These are phyloP conservation scores for Elgaria multicarinata DNA, from an alignment of 2,113 vertebrate genomes.

Conservation along the genomic window DNA sequence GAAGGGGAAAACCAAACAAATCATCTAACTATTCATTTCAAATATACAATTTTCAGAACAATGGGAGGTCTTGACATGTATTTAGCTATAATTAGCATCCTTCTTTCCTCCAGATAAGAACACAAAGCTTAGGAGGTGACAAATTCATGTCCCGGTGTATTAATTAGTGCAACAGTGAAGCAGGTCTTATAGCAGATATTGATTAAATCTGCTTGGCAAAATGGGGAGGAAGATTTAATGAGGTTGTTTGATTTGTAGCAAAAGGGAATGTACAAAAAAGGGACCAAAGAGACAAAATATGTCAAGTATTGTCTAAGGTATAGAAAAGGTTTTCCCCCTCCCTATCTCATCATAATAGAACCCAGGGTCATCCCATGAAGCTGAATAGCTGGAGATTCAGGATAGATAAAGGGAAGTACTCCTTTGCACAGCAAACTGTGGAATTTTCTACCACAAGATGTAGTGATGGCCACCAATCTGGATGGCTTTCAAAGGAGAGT, in stretches of 20 bases:
- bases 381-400: too few relatives aligned
- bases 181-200: background rate
- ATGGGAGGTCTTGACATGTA: constrained; percentile 27
- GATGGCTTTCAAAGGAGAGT: too few relatives aligned
- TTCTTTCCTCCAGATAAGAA: constrained; percentile 46
- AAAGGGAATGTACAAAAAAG: background rate
- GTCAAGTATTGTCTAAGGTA: too few relatives aligned
- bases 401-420: background rate
- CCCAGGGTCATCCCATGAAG: too few relatives aligned
- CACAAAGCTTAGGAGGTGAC: constrained; percentile 25
- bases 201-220: background rate
- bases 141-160: constrained; percentile 40
- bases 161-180: background rate
- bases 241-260: background rate
- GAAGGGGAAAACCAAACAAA: constrained; percentile 48
- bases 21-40: constrained; percentile 58
- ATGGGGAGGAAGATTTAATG: background rate
- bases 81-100: constrained; percentile 53
- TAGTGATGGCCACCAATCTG: too few relatives aligned
- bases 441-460: too few relatives aligned
- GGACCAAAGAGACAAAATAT: accelerated
- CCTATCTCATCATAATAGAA: too few relatives aligned
- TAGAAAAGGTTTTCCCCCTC: too few relatives aligned
- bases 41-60: constrained; percentile 42
- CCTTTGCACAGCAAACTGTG: too few relatives aligned